These are phyloP conservation scores for Reticulitermes speratus DNA, from an alignment of 1,140 invertebrate genomes.

Conservation along the genomic window DNA sequence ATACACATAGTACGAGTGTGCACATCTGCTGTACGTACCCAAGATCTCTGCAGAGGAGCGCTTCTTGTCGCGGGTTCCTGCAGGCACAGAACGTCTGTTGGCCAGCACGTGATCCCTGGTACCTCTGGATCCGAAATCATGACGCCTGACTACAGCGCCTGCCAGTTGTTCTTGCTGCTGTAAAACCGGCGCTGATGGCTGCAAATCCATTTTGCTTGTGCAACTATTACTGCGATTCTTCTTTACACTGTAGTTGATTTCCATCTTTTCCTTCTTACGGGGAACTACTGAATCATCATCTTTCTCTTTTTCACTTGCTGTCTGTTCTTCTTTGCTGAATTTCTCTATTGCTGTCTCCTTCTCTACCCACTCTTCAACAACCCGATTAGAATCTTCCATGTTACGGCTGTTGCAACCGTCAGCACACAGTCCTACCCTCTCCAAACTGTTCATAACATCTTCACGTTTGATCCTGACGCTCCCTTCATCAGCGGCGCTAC, in stretches of 20 bases:
- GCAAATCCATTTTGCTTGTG: conserved; percentile 4
- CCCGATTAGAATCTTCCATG: conserved; percentile 37
- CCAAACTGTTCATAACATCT: background rate
- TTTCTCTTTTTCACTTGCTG: conserved; percentile 44
- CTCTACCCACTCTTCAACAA: conserved; percentile 37
- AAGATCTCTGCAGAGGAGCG: conserved; percentile 42
- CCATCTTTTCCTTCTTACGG: conserved; percentile 49
- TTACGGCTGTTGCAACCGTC: background rate
- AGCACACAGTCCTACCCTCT: background rate
- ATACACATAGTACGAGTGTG: no score
- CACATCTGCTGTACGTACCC: conserved; percentile 39
- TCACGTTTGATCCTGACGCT: background rate
- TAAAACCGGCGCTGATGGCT: no score
- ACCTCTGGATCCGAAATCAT: conserved; percentile 39
- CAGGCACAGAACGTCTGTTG: conserved; percentile 46
- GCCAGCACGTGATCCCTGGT: conserved; percentile 38
- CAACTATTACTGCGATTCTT: conserved; percentile 37
- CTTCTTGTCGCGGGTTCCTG: conserved; percentile 43
- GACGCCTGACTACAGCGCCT: conserved; percentile 42
- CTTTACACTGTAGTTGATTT: conserved; percentile 42
- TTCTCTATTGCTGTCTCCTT: conserved; percentile 37
- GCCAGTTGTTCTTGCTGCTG: background rate
- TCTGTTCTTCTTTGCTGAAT: conserved; percentile 46
- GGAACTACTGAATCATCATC: conserved; percentile 45
- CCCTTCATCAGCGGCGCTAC: background rate